Evolutionary conservation across 2,888 invertebrate species (phyloP).

Genomic region (Oxyteleia sp.): DNA sequence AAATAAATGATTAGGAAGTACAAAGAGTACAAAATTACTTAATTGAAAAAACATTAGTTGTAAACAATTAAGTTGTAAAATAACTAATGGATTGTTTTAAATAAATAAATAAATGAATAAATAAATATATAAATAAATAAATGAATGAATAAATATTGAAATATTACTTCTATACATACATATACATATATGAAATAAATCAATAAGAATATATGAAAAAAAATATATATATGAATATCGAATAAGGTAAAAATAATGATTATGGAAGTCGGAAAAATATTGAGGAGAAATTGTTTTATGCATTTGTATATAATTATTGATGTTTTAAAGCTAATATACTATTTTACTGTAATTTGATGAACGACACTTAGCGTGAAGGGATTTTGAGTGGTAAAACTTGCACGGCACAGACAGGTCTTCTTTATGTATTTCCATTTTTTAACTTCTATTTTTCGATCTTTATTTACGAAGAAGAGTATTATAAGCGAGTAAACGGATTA

Average conservation of each 20-base stretch:
- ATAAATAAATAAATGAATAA: constrained; percentile 78
- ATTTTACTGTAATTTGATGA: constrained; percentile 83
- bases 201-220: constrained; percentile 75
- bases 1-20: constrained; percentile 83
- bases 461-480: constrained; percentile 42
- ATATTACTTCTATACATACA: constrained; percentile 81
- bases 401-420: constrained; percentile 66
- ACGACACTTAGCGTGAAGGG: constrained; percentile 76
- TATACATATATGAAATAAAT: constrained; percentile 71
- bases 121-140: too few relatives aligned
- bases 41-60: too few relatives aligned
- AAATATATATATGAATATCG: constrained; percentile 65
- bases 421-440: constrained; percentile 54
- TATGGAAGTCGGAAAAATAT: constrained; percentile 81
- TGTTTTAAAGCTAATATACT: constrained; percentile 86
- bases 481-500: constrained; percentile 63
- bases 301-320: constrained; percentile 88
- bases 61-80: too few relatives aligned
- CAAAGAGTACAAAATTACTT: too few relatives aligned
- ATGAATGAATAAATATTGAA: too few relatives aligned
- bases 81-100: too few relatives aligned
- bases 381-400: constrained; percentile 74
- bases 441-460: constrained; percentile 12
- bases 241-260: constrained; percentile 78
- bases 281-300: constrained; percentile 85